Percentiles rank a stretch among this genome's conserved stretches.
Evolutionary conservation across 1,140 invertebrate genomes (phyloP).

Genomic region (Neuroterus valhalla): DNA sequence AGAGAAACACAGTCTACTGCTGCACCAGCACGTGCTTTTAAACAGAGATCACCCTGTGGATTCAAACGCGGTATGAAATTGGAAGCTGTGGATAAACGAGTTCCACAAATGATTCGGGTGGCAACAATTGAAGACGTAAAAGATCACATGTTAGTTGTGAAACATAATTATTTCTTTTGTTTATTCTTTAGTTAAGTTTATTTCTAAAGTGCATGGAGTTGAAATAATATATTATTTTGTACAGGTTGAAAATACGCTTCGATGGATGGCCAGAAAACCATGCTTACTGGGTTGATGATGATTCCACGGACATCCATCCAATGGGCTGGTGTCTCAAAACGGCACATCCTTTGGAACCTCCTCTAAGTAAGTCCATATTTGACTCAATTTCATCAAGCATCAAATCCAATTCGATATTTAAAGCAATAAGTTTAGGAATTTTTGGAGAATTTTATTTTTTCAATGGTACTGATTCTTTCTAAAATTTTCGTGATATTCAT

Average conservation of each 20-base stretch:
- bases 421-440: no score
- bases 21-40: conserved; percentile 90
- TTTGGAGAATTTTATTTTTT: no score
- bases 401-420: background rate
- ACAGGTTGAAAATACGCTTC: conserved; percentile 87
- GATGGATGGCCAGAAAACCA: conserved; percentile 93
- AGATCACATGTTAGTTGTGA: conserved; percentile 76
- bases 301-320: conserved; percentile 93
- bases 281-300: conserved; percentile 93
- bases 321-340: conserved; percentile 93
- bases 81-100: conserved; percentile 92
- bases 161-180: conserved; percentile 5
- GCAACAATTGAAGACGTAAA: conserved; percentile 88
- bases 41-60: conserved; percentile 84
- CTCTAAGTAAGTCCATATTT: conserved; percentile 78
- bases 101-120: conserved; percentile 88
- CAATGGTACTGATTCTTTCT: no score
- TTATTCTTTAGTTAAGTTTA: conserved; percentile 27
- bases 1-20: conserved; percentile 83
- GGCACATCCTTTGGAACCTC: conserved; percentile 89
- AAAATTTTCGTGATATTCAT: no score
- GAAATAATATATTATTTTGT: conserved; percentile 20
- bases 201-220: background rate
- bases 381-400: background rate
- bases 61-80: conserved; percentile 92